Percentiles rank a stretch among this genome's conserved stretches.
These are phyloP conservation scores for Turritopsis dohrnii DNA, from an alignment of 30 jellyfish, hydroid and myxozoan species.

Conservation along the genomic window DNA sequence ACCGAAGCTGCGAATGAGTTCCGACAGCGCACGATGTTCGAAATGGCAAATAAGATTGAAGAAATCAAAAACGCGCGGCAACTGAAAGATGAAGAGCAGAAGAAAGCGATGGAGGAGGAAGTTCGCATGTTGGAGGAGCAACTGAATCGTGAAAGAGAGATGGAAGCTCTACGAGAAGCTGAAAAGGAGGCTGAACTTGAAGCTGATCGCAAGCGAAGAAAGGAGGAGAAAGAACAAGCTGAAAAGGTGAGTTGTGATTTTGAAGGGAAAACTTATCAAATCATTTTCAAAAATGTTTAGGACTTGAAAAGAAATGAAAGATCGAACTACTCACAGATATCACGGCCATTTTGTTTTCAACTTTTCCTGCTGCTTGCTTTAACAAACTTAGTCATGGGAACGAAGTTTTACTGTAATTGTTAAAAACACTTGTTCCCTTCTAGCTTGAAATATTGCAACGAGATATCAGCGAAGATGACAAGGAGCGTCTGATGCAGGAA, in stretches of 20 bases:
- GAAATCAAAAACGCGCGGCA: conserved; percentile 18
- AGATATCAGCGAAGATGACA: conserved; percentile 26
- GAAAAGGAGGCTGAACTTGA: conserved; percentile 88
- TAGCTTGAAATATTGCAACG: conserved; percentile 35
- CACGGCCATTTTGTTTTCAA: background rate
- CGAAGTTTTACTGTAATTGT: background rate
- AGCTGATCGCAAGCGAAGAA: conserved; percentile 43
- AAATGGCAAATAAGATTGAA: conserved; percentile 77
- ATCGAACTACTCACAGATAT: background rate
- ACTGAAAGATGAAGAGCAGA: conserved; percentile 30
- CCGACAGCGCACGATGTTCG: conserved; percentile 73
- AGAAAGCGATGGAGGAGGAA: conserved; percentile 43
- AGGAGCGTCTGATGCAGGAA: conserved; percentile 84
- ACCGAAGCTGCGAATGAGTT: conserved; percentile 73
- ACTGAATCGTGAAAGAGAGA: conserved; percentile 79
- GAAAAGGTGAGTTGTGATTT: conserved; percentile 43
- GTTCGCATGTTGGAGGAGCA: conserved; percentile 72
- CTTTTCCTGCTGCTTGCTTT: background rate
- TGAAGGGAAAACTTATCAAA: too few species aligned
- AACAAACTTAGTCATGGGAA: background rate
- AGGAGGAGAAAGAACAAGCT: conserved; percentile 56
- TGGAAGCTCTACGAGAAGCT: conserved; percentile 70
- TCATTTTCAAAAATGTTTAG: background rate
- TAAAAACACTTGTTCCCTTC: background rate
- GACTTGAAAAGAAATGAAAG: background rate